A percentile compares a stretch with the other conserved stretches of the same genome.
Conservation (phyloP, 1,140 invertebrate genomes). For the Laupala kohalensis region DNA sequence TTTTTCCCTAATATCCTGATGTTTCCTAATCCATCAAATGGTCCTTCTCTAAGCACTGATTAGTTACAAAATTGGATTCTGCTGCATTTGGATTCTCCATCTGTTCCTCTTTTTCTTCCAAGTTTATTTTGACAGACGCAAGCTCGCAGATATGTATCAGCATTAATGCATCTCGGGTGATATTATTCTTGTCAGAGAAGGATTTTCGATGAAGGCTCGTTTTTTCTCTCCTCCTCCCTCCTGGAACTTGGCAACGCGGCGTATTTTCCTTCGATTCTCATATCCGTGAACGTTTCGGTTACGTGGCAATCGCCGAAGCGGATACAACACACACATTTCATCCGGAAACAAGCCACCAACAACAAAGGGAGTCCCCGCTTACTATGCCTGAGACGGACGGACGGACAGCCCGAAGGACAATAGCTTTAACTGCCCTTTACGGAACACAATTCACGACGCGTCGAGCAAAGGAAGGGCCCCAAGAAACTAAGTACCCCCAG, state of each 20-base stretch:
- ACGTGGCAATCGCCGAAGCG: background rate
- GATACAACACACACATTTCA: background rate
- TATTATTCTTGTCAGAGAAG: background rate
- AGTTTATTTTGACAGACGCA: background rate
- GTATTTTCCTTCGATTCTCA: background rate
- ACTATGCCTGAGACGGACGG: background rate
- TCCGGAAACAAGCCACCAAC: background rate
- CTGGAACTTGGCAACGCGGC: background rate
- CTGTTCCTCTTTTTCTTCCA: background rate
- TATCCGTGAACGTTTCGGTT: background rate
- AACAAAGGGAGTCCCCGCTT: background rate
- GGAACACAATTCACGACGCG: background rate
- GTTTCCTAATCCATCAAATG: too few species aligned
- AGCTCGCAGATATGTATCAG: background rate
- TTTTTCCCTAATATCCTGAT: too few species aligned
- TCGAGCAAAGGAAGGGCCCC: background rate
- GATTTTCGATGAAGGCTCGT: background rate
- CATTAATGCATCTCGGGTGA: background rate
- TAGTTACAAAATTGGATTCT: too few species aligned
- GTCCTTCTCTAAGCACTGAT: too few species aligned
- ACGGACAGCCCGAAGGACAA: background rate
- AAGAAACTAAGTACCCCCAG: background rate
- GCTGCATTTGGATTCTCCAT: too few species aligned
- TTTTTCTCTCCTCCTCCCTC: background rate
- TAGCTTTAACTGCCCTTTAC: background rate